phyloP scores from a whole-genome alignment of 2,797 vertebrate genomes.

The Syndactyla subalaris region DNA sequence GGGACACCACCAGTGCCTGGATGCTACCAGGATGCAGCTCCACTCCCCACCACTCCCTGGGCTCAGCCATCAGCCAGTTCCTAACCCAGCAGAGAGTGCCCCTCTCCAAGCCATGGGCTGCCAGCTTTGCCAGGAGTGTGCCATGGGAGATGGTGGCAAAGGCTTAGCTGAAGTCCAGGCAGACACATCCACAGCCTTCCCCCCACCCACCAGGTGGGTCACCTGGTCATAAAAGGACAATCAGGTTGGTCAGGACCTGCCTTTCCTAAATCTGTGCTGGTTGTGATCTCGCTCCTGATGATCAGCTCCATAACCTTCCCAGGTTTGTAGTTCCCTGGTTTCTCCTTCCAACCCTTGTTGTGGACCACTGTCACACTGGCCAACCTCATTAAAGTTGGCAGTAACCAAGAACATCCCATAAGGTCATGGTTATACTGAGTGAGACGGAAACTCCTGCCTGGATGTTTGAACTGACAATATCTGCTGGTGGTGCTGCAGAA shows the following conservation, averaged over 20 bases:
- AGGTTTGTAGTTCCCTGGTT: not conserved
- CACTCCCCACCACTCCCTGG: not conserved
- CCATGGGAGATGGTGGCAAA: not conserved
- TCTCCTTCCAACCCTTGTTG: not conserved
- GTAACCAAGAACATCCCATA: conserved; percentile 25
- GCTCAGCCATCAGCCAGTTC: not conserved
- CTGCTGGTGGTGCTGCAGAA: not conserved
- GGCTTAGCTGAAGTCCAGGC: not conserved
- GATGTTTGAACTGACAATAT: not conserved
- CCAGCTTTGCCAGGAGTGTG: not conserved
- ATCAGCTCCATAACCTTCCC: not conserved
- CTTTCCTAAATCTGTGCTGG: not conserved
- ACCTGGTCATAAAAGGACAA: not conserved
- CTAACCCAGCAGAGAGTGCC: not conserved
- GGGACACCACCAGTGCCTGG: not conserved
- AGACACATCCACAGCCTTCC: not conserved
- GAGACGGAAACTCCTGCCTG: conserved; percentile 23
- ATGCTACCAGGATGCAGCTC: not conserved
- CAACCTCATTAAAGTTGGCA: conserved; percentile 69
- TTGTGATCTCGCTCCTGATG: not conserved
- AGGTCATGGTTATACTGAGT: not conserved
- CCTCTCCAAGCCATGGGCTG: not conserved
- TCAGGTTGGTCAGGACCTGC: not conserved
- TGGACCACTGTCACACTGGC: not conserved
- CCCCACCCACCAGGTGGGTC: too few species aligned